Evolutionary conservation across 2,888 invertebrate species (phyloP).

Genomic region (Loripinus fragilis): DNA sequence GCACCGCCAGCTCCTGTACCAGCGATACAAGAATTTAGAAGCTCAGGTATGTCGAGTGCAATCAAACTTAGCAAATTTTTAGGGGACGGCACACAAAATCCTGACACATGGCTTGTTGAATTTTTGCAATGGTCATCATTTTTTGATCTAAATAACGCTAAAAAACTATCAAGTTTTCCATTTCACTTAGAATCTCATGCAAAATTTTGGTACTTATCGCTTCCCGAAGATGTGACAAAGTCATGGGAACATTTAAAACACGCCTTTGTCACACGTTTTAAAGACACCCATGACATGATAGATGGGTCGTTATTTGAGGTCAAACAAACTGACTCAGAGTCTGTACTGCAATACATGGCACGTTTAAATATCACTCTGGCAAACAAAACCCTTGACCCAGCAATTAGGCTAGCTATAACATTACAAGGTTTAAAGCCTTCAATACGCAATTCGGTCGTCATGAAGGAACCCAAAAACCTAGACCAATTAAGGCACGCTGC

Average conservation of each 20-base stretch:
- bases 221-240: background rate
- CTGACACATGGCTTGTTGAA: background rate
- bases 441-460: background rate
- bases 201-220: background rate
- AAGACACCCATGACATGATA: constrained; percentile 2
- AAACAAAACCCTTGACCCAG: background rate
- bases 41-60: background rate
- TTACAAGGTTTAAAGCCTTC: background rate
- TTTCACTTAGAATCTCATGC: background rate
- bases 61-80: background rate
- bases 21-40: too few species aligned
- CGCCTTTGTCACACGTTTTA: background rate
- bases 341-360: constrained; percentile 1
- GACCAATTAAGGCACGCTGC: constrained; percentile 2
- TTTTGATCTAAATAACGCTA: background rate
- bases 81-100: background rate
- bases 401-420: background rate
- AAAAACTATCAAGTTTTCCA: background rate
- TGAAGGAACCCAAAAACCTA: background rate
- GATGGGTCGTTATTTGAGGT: constrained; percentile 4
- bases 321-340: background rate
- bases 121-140: background rate
- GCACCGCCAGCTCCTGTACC: too few species aligned
- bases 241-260: background rate
- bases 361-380: background rate